Conservation (phyloP, 2,113 vertebrate genomes). For the Cryptomyrus ogoouensis region DNA sequence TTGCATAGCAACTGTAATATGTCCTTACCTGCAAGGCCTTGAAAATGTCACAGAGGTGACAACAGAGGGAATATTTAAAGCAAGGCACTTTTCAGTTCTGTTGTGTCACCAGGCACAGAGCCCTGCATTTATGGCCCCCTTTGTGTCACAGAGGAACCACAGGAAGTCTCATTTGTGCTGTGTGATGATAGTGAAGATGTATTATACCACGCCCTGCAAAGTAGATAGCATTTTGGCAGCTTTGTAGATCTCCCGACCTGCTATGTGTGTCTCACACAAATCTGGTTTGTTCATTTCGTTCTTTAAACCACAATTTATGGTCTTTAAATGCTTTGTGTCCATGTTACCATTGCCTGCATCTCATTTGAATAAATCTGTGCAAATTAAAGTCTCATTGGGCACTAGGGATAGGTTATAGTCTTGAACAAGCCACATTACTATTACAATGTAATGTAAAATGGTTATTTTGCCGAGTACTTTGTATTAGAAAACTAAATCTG, state of each 20-base stretch:
- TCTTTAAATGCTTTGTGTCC: background rate
- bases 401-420: background rate
- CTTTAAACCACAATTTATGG: background rate
- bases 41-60: slow-evolving; percentile 23
- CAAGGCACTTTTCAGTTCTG: slow-evolving; percentile 50
- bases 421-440: background rate
- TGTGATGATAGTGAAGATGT: background rate
- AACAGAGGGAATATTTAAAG: slow-evolving; percentile 29
- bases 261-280: background rate
- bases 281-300: background rate
- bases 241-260: background rate
- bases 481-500: background rate
- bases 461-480: background rate
- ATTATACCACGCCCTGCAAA: background rate
- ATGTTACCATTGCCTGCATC: background rate
- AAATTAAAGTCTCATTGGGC: background rate
- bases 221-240: background rate
- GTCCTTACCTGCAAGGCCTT: slow-evolving; percentile 27
- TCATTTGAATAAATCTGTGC: background rate
- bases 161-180: slow-evolving; percentile 26
- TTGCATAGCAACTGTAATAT: slow-evolving; percentile 46
- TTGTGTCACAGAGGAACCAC: slow-evolving; percentile 36
- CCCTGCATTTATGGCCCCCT: slow-evolving; percentile 27
- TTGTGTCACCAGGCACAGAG: slow-evolving; percentile 26
- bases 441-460: background rate